Conservation (phyloP, 2,888 invertebrate species). For the Cyrtodaria siliqua region DNA sequence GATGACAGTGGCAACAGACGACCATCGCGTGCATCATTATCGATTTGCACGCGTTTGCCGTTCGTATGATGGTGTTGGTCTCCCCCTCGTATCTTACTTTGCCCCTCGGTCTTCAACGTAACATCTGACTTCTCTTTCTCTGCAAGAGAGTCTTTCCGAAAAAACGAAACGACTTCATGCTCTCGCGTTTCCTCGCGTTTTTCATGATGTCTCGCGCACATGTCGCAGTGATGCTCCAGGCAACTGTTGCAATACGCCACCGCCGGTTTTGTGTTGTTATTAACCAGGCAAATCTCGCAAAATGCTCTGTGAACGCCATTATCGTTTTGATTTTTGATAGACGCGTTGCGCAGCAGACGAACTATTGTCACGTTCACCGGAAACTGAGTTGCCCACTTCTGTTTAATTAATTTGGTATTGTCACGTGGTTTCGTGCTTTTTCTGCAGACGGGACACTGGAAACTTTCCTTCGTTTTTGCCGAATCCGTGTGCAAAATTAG, state of each 20-base stretch:
- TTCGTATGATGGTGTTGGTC: neutral
- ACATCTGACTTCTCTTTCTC: conserved; percentile 9
- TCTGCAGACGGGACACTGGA: conserved; percentile 53
- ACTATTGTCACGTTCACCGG: conserved; percentile 45
- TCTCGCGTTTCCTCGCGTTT: conserved; percentile 42
- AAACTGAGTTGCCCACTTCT: conserved; percentile 59
- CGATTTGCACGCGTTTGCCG: conserved; percentile 26
- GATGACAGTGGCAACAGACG: conserved; percentile 10
- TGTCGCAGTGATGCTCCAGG: conserved; percentile 50
- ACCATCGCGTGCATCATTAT: conserved; percentile 16
- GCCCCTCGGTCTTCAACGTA: conserved; percentile 1
- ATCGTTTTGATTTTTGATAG: conserved; percentile 36
- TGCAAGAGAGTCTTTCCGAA: conserved; percentile 22
- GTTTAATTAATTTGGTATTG: conserved; percentile 7
- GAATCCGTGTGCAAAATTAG: conserved; percentile 56
- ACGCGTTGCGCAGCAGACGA: conserved; percentile 49
- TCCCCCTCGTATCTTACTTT: neutral
- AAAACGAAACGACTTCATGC: conserved; percentile 46
- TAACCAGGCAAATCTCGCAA: conserved; percentile 56
- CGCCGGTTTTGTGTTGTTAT: conserved; percentile 42
- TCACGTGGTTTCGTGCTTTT: conserved; percentile 42
- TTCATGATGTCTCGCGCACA: conserved; percentile 51
- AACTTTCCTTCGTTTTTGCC: conserved; percentile 39
- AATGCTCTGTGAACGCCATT: conserved; percentile 48
- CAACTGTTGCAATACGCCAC: conserved; percentile 50